phyloP scores from a whole-genome alignment of 1,140 invertebrate species.

The Melipona quadrifasciata region DNA sequence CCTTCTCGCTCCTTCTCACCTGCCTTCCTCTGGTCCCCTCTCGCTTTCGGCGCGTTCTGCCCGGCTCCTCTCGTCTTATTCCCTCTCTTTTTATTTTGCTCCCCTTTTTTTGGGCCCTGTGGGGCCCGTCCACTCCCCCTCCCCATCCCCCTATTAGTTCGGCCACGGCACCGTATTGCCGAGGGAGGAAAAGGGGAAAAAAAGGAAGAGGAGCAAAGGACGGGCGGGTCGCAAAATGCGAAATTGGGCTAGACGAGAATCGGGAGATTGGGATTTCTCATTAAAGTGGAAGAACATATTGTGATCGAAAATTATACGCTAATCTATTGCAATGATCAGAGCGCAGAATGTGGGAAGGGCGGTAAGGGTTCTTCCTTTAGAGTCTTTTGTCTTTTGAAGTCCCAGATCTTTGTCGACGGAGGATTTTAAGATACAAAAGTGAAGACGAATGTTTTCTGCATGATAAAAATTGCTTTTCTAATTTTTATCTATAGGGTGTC shows the following conservation, averaged over 20 bases:
- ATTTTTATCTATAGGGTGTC: too few relatives aligned
- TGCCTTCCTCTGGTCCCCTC: conserved; percentile 39
- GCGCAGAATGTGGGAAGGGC: too few relatives aligned
- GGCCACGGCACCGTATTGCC: conserved; percentile 62
- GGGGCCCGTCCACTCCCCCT: conserved; percentile 32
- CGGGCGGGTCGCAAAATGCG: conserved; percentile 53
- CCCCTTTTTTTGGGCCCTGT: conserved; percentile 18
- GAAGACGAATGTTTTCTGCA: too few relatives aligned
- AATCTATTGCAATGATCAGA: conserved; percentile 11
- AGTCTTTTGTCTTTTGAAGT: too few relatives aligned
- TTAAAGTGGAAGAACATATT: conserved; percentile 53
- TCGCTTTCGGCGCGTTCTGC: conserved; percentile 53
- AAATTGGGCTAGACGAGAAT: conserved; percentile 66
- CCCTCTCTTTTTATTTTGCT: conserved; percentile 55
- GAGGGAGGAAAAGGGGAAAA: not conserved
- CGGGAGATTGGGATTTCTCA: conserved; percentile 58
- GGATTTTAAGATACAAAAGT: not conserved
- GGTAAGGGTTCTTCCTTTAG: too few relatives aligned
- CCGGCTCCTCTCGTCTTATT: conserved; percentile 28
- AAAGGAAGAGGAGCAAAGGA: conserved; percentile 30
- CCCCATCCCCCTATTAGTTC: conserved; percentile 64
- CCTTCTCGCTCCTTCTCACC: conserved; percentile 54
- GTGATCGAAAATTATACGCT: conserved; percentile 14
- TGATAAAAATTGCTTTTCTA: too few relatives aligned
- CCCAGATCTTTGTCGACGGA: not conserved